Conservation (phyloP, 1,140 invertebrate genomes). For the Hyphantria cunea region DNA sequence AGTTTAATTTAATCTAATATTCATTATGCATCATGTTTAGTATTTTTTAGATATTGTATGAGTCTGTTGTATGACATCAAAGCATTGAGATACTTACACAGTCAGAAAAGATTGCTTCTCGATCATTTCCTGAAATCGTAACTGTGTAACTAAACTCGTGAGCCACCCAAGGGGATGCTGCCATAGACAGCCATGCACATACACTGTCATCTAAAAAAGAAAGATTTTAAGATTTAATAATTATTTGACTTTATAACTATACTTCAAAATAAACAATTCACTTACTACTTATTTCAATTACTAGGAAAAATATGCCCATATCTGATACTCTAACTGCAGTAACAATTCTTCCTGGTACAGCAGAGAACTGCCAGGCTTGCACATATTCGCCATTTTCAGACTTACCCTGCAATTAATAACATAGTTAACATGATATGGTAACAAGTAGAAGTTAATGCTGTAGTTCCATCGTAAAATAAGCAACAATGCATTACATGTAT, state of each 20-base stretch:
- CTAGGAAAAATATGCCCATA: slow-evolving; percentile 73
- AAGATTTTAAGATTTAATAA: neutral
- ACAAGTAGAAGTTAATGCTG: too few relatives aligned
- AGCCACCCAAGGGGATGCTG: slow-evolving; percentile 64
- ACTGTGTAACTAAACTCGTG: slow-evolving; percentile 63
- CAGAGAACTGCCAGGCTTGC: slow-evolving; percentile 72
- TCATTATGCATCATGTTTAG: too few relatives aligned
- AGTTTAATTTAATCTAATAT: too few relatives aligned
- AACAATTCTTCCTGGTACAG: slow-evolving; percentile 62
- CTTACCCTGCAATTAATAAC: slow-evolving; percentile 52
- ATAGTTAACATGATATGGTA: too few relatives aligned
- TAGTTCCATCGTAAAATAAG: too few relatives aligned
- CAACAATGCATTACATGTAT: too few relatives aligned
- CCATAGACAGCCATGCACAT: slow-evolving; percentile 70
- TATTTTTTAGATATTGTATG: too few relatives aligned
- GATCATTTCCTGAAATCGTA: slow-evolving; percentile 71
- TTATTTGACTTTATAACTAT: too few relatives aligned
- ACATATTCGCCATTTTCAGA: slow-evolving; percentile 71
- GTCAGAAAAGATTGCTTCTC: slow-evolving; percentile 74
- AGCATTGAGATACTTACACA: slow-evolving; percentile 52
- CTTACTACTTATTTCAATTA: slow-evolving; percentile 72
- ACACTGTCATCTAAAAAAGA: slow-evolving; percentile 52
- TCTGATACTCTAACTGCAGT: slow-evolving; percentile 66
- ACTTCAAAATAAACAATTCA: too few relatives aligned
- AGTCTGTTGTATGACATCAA: neutral